Evolutionary conservation across 2,113 vertebrate genomes (phyloP).

Genomic region (Isichthys henryi): DNA sequence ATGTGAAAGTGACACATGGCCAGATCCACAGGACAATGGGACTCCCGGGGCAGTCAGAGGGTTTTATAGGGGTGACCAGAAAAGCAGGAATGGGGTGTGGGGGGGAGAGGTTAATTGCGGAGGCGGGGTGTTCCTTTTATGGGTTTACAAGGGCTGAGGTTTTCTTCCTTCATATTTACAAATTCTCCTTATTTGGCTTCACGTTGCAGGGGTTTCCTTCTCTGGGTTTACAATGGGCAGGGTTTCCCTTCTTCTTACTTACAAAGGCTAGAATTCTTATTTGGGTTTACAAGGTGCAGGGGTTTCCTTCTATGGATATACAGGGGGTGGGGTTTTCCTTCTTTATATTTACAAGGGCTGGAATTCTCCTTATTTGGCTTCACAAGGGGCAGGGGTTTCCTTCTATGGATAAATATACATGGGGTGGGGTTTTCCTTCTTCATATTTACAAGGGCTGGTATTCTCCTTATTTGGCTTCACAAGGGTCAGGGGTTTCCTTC

Average conservation of each 20-base stretch:
- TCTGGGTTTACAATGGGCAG: no score
- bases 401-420: neutral
- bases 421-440: neutral
- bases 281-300: neutral
- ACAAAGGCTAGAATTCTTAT: neutral
- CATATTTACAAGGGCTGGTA: neutral
- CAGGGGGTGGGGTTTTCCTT: neutral
- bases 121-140: neutral
- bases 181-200: no score
- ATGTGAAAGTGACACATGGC: neutral
- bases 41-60: neutral
- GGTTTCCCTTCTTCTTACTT: no score
- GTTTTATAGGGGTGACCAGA: neutral
- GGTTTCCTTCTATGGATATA: neutral
- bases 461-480: neutral
- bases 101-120: neutral
- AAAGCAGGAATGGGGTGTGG: neutral
- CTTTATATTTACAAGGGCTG: neutral
- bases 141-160: neutral
- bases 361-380: neutral
- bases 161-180: neutral
- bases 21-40: neutral
- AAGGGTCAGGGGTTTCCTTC: neutral
- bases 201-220: neutral
- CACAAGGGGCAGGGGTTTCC: neutral